Conservation (phyloP, 2,113 vertebrate genomes). For the Astatoreochromis straeleni region DNA sequence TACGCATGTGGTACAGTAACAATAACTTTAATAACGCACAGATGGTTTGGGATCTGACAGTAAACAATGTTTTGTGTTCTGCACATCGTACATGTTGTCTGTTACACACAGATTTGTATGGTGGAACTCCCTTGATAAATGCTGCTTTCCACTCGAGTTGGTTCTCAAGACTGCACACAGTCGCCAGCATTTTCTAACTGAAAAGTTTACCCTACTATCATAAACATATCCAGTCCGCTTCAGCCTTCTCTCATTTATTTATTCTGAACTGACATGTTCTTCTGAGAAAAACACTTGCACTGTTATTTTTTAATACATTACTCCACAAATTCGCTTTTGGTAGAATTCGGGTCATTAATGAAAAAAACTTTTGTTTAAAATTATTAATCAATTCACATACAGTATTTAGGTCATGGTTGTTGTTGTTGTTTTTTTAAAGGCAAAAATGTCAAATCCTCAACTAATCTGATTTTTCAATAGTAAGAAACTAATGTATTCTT, state of each 20-base stretch:
- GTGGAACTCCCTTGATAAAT: not conserved
- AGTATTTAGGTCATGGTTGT: not conserved
- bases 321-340: not conserved
- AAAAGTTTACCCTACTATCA: not conserved
- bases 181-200: not conserved
- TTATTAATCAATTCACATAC: not conserved
- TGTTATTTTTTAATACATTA: not conserved
- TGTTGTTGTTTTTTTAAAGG: not conserved
- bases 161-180: not conserved
- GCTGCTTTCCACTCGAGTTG: not conserved
- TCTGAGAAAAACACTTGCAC: not conserved
- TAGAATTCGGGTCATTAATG: not conserved
- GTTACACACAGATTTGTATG: not conserved
- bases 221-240: not conserved
- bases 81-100: not conserved
- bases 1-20: not conserved
- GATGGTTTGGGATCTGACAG: not conserved
- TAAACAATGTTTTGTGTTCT: not conserved
- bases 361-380: not conserved
- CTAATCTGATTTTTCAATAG: not conserved
- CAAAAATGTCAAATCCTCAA: not conserved
- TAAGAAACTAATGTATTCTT: not conserved
- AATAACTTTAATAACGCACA: not conserved
- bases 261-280: not conserved
- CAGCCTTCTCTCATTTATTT: not conserved